These are phyloP conservation scores for Phrynocephalus guinanensis DNA, from an alignment of 2,797 vertebrate genomes.

Conservation along the genomic window DNA sequence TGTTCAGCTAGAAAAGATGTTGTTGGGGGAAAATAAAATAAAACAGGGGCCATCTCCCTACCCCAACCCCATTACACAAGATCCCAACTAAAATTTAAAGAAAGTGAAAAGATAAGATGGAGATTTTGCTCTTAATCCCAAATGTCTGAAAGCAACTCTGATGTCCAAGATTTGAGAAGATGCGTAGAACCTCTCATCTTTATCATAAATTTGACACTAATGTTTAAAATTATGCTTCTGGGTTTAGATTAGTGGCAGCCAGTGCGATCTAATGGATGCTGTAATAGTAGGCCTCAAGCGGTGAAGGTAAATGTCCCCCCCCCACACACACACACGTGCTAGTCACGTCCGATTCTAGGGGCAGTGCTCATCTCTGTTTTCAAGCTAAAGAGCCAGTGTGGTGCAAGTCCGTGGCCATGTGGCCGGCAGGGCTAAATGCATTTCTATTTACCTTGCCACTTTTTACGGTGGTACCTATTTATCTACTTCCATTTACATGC, in stretches of 20 bases:
- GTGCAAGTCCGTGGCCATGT: no score
- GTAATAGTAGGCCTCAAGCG: no score
- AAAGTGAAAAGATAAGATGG: not conserved
- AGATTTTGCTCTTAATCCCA: not conserved
- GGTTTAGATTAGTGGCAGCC: not conserved
- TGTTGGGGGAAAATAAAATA: not conserved
- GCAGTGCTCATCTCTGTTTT: no score
- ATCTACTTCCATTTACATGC: no score
- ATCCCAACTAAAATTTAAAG: not conserved
- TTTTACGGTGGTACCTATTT: no score
- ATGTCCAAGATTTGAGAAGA: not conserved
- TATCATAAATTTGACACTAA: not conserved
- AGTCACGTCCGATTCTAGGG: no score
- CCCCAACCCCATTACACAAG: not conserved
- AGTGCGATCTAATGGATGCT: no score
- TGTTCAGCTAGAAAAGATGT: not conserved
- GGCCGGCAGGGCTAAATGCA: no score
- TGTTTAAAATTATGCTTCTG: not conserved
- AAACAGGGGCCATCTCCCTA: not conserved
- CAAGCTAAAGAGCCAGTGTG: no score
- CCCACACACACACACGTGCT: no score
- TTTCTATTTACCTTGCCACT: no score
- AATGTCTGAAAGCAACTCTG: not conserved
- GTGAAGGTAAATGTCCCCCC: no score
- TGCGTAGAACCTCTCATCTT: not conserved